These are phyloP conservation scores for Nephrotoma appendiculata DNA, from an alignment of 2,888 invertebrate genomes.

Conservation along the genomic window DNA sequence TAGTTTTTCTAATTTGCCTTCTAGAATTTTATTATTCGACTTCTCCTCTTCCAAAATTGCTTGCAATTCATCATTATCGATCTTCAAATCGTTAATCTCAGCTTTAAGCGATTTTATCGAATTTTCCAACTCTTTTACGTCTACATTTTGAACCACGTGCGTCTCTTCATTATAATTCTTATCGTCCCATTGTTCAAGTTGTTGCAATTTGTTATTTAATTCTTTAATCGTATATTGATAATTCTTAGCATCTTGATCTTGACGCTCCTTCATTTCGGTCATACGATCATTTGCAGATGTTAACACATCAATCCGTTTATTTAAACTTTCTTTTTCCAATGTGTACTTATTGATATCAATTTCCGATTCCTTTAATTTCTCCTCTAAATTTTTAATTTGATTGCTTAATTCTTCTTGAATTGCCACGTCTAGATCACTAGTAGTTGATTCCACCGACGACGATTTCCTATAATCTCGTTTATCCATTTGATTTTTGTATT, in stretches of 20 bases:
- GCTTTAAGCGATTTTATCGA: conserved; percentile 37
- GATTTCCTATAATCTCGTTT: conserved; percentile 24
- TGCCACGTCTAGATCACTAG: conserved; percentile 55
- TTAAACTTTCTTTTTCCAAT: conserved; percentile 50
- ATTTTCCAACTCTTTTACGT: conserved; percentile 8
- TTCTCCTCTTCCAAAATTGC: conserved; percentile 38
- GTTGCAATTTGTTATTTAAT: conserved; percentile 47
- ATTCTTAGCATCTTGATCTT: conserved; percentile 59
- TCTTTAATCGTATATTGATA: conserved; percentile 59
- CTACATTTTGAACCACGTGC: conserved; percentile 15
- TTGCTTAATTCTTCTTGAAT: conserved; percentile 67
- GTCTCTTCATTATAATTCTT: conserved; percentile 10
- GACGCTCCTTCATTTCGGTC: conserved; percentile 65
- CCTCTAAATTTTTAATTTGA: conserved; percentile 51
- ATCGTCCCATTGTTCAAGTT: conserved; percentile 36
- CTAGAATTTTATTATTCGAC: conserved; percentile 23
- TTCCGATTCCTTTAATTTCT: conserved; percentile 42
- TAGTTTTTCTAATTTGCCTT: conserved; percentile 18
- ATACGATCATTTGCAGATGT: conserved; percentile 62
- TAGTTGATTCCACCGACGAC: conserved; percentile 28
- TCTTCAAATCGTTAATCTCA: conserved; percentile 41
- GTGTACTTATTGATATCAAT: conserved; percentile 43
- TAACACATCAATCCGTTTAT: conserved; percentile 58
- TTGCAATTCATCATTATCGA: conserved; percentile 46
- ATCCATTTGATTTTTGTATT: conserved; percentile 57